Conservation (phyloP, 2,113 vertebrate genomes). For the Notarius quadriscutis region DNA sequence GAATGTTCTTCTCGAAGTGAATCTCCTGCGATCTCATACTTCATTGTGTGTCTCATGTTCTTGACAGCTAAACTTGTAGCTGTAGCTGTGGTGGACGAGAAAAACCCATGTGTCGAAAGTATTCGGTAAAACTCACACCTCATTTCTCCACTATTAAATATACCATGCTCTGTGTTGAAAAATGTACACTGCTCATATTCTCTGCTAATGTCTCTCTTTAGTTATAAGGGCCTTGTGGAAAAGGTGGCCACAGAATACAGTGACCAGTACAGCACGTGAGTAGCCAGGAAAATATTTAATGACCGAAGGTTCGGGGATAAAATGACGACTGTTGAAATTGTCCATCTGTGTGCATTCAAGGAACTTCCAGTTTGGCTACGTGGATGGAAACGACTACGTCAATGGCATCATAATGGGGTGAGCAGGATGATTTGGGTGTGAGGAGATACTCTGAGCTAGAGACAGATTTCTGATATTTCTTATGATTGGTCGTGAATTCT, state of each 20-base stretch:
- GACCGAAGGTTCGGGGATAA: background rate
- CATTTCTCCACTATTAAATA: background rate
- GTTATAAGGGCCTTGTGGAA: conserved; percentile 83
- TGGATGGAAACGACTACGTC: conserved; percentile 87
- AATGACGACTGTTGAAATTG: background rate
- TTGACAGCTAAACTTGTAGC: conserved; percentile 85
- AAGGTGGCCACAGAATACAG: conserved; percentile 82
- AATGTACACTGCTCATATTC: background rate
- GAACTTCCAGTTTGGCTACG: conserved; percentile 89
- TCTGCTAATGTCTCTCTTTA: conserved; percentile 52
- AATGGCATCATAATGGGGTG: conserved; percentile 91
- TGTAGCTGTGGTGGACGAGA: conserved; percentile 85
- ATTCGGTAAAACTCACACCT: conserved; percentile 71
- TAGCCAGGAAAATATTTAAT: background rate
- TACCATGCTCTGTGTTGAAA: background rate
- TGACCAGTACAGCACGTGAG: conserved; percentile 83
- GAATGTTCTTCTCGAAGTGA: background rate
- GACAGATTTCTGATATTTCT: background rate
- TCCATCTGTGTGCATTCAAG: conserved; percentile 54
- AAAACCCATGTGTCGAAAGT: conserved; percentile 76
- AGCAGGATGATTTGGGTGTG: conserved; percentile 61
- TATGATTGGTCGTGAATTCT: background rate
- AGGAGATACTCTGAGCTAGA: background rate
- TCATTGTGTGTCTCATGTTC: conserved; percentile 12
- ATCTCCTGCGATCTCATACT: background rate